Evolutionary conservation across 2,888 invertebrate genomes (phyloP), one percentile per base, ranked within the genome.

Genomic region (Caradrina kadenii): DNA sequence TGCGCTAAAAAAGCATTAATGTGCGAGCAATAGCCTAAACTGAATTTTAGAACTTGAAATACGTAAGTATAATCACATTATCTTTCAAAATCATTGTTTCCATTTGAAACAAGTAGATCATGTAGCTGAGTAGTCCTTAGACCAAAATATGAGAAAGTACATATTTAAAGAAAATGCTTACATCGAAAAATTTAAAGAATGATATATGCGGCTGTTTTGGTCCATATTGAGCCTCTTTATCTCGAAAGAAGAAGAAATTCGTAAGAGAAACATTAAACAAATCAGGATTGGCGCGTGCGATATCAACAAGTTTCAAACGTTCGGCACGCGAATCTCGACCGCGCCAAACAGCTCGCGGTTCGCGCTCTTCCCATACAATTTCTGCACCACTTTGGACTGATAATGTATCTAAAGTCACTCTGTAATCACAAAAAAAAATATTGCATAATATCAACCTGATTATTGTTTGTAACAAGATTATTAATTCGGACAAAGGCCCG

Each of bases 151-250:
- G 11, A 39, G 35, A 35, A 35, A 35, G 35, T 10, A 35, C 31
- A 31, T 31, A 31, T 31, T 35, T 8, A 21, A 26, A 1, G 4
- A 31, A 31, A 45, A 60, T 19, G 96, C 96, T 96, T 95, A 99
- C 99, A 96, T 98, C 97, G 91, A 99, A 99, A 93, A 99, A 99
- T 80, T 98, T 97, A 90, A 98, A 98, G 91, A 99, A 99, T 5
- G 99, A 98, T 75, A 99, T 96, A 86, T 98, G 98, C 21, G 97
- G 97, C 76, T 97, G 97, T 88, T 97, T 98, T 17, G 99, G 98
- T 1, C 99, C 99, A 95, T 99, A 99, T 87, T 97, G 96, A 22
- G 97, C 95, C 89, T 98, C 97, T 92, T 98, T 97, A 84, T 99
- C 97, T 79, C 97, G 97, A 89, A 98, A 99, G 96, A 99, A 99